Base-by-base conservation (phyloP, 2,888 invertebrate genomes). In the Scaeva pyrastri region DNA sequence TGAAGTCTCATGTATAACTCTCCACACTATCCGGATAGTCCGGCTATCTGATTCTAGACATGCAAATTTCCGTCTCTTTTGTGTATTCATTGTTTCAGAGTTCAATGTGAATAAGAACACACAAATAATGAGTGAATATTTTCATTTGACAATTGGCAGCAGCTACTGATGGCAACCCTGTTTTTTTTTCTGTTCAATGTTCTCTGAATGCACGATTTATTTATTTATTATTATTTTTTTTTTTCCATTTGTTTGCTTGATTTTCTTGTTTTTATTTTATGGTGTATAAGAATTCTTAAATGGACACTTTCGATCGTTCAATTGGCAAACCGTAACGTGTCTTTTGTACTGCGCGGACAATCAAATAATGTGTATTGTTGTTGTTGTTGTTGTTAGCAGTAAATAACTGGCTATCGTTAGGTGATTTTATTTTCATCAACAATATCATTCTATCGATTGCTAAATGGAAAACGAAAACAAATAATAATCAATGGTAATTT, bases 271-370 rank as follows among this genome's bases (percentile, higher is more conserved):
- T 31, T 8, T 31, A 31, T 31, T 31, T 31, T 31, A 31, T 31
- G 31, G 31, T 41, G 14, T 39, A 71, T 71, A 72, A 48, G 58
- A 82, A 66, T 72, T 58, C 48, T 64, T 12, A 26, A 62, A 43
- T 62, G 62, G 62, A n/a, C 23, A 64, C 62, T 64, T 45, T 45
- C 45, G 62, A 45, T 64, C 26, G 26, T 16, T 26, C 60, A 12
- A 8, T 19, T 45, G 12, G 12, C 45, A 45, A 64, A 45, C 43
- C 62, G 7, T 64, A 43, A 43, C 62, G 16, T n/a, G 16, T 26
- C 10, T 64, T 64, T 64, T 26, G 23, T 26, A 16, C 26, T 64
- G 5, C 8, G 8, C 31, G 62, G 62, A 45, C 62, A 64, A 39
- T 23, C 6, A 2, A n/a, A n/a, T n/a, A n/a, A n/a, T n/a, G n/a